These are phyloP conservation scores for Scrobipalpa atriplicella DNA, from an alignment of 2,888 invertebrate species.

Conservation along the genomic window DNA sequence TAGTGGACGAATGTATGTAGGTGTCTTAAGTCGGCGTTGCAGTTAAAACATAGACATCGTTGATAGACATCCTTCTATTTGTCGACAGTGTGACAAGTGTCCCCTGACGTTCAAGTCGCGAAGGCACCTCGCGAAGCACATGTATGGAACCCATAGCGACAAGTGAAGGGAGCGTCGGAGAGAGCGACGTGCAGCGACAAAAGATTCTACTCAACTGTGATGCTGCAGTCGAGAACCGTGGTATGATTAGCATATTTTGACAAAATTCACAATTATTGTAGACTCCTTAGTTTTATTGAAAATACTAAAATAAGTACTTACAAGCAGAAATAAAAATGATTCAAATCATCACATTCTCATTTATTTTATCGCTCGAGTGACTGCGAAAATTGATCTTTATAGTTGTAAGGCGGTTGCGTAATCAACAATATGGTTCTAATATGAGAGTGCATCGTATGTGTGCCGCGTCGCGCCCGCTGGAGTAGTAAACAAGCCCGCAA, in stretches of 20 bases:
- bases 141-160: conserved; percentile 35
- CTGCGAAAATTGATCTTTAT: no score
- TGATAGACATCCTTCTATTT: not conserved
- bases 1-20: no score
- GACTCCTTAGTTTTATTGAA: no score
- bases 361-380: no score
- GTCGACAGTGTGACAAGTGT: conserved; percentile 36
- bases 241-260: no score
- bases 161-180: conserved; percentile 15
- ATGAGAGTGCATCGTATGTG: conserved; percentile 41
- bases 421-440: conserved; percentile 26
- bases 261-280: no score
- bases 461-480: conserved; percentile 33
- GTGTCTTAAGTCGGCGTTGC: no score
- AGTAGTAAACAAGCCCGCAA: conserved; percentile 59
- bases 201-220: not conserved
- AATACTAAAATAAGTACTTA: no score
- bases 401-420: not conserved
- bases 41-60: not conserved
- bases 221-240: not conserved
- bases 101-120: conserved; percentile 36
- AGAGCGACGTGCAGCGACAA: not conserved
- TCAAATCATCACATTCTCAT: no score
- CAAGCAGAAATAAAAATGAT: no score
- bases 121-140: conserved; percentile 40